These are phyloP conservation scores for Crocuta crocuta DNA, from an alignment of 2,113 vertebrate genomes.

Conservation along the genomic window DNA sequence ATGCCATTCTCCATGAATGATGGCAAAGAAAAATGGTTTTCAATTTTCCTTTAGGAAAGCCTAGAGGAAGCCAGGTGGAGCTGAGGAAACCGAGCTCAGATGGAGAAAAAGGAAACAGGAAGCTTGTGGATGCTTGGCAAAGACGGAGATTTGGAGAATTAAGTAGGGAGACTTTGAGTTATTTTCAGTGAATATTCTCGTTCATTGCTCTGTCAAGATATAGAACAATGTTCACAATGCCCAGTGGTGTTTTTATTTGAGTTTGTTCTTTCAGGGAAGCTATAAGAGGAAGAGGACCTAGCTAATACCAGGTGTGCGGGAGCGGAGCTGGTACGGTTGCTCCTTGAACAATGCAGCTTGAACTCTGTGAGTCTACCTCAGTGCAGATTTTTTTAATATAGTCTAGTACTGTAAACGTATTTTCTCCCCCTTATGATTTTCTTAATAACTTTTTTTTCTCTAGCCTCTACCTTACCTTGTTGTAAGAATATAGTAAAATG, in stretches of 20 bases:
- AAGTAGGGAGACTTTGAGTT: neutral
- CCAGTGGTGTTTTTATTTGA: neutral
- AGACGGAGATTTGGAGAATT: slow-evolving; percentile 7
- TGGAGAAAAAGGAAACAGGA: neutral
- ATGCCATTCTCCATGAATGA: neutral
- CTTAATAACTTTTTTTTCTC: neutral
- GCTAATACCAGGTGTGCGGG: neutral
- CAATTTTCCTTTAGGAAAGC: neutral
- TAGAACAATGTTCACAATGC: neutral
- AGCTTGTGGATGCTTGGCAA: neutral
- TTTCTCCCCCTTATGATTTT: neutral
- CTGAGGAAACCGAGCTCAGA: neutral
- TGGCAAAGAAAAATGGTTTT: neutral
- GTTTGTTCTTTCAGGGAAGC: neutral
- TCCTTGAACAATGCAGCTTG: neutral
- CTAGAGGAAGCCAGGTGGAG: neutral
- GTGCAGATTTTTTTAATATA: neutral
- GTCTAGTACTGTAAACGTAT: neutral
- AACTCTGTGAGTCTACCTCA: neutral
- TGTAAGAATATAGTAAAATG: neutral
- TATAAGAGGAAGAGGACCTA: neutral
- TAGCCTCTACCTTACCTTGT: neutral
- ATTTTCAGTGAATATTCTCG: neutral
- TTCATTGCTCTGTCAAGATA: neutral
- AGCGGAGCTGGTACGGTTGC: neutral